Evolutionary conservation across 1,140 invertebrate species (phyloP).

Genomic region (Drosophila miranda): DNA sequence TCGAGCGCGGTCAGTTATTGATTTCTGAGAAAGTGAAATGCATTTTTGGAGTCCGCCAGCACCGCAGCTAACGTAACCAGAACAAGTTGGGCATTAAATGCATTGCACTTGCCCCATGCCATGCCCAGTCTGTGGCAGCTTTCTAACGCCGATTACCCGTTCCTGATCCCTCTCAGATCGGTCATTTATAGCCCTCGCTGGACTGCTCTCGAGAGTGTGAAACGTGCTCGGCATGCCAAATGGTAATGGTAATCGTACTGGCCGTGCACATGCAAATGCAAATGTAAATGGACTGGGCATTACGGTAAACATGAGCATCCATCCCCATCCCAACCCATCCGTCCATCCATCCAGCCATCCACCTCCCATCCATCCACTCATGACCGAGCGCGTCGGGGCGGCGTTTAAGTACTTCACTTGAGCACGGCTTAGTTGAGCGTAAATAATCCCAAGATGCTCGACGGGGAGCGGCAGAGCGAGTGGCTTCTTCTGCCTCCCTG

Average conservation of each 20-base stretch:
- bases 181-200: conserved; percentile 61
- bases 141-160: conserved; percentile 49
- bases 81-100: conserved; percentile 63
- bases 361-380: conserved; percentile 8
- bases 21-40: conserved; percentile 76
- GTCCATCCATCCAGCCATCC: conserved; percentile 4
- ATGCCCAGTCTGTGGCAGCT: conserved; percentile 48
- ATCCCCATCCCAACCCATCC: conserved; percentile 2
- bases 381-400: conserved; percentile 3
- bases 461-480: too few species aligned
- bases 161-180: conserved; percentile 21
- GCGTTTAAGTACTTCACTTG: conserved; percentile 43
- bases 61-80: conserved; percentile 50
- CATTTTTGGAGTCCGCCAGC: conserved; percentile 34
- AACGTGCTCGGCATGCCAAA: conserved; percentile 71
- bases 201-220: conserved; percentile 58
- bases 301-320: conserved; percentile 13
- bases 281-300: conserved; percentile 30
- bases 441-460: conserved; percentile 42
- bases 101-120: conserved; percentile 34
- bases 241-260: conserved; percentile 27
- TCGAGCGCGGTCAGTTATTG: conserved; percentile 54
- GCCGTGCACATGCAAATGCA: conserved; percentile 12
- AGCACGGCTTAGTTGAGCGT: conserved; percentile 52
- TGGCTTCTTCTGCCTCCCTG: conserved; percentile 3